Percentiles rank a stretch among this genome's conserved stretches.
Conservation (phyloP, 1,140 invertebrate genomes). For the Dreissena polymorpha region DNA sequence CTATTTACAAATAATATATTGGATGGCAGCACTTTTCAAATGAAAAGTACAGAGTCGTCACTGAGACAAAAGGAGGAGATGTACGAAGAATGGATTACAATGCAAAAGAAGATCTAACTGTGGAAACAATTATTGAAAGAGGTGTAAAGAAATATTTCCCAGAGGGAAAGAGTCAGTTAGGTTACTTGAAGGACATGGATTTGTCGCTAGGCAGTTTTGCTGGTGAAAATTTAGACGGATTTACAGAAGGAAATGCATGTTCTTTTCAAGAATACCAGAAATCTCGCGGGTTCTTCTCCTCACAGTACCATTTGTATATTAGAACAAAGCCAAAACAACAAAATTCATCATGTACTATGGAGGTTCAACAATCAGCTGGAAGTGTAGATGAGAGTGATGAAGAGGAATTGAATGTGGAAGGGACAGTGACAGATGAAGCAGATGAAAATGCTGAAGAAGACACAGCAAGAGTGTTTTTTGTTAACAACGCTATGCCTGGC, state of each 20-base stretch:
- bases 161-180: neutral
- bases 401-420: neutral
- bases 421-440: conserved; percentile 7
- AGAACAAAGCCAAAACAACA: no score
- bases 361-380: no score
- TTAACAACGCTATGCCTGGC: neutral
- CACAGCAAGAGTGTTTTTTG: neutral
- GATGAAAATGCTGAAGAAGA: conserved; percentile 8
- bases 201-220: no score
- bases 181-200: no score
- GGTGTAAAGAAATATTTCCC: conserved; percentile 5
- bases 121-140: conserved; percentile 13
- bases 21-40: conserved; percentile 9
- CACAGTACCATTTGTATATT: no score
- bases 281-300: no score
- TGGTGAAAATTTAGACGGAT: no score
- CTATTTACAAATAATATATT: no score
- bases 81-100: neutral
- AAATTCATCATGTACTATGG: no score
- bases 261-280: no score
- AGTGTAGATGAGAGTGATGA: neutral
- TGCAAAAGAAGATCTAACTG: conserved; percentile 12
- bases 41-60: neutral
- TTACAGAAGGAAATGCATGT: no score
- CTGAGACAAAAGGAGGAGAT: neutral